phyloP scores from a whole-genome alignment of 2,888 invertebrate species.

The Notodonta dromedarius region DNA sequence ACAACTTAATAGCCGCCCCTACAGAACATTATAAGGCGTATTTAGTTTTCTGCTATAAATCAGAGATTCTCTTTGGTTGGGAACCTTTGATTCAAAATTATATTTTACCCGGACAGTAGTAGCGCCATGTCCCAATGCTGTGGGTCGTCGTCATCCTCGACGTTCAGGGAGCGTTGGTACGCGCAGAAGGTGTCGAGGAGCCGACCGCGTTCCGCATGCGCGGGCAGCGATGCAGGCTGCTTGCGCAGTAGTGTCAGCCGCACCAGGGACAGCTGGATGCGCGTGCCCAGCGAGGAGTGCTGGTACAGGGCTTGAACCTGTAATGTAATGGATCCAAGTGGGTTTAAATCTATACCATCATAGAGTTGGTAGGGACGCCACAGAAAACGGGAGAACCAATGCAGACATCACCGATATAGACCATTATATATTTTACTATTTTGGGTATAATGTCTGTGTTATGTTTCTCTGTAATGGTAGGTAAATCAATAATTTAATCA shows the following conservation, averaged over 20 bases:
- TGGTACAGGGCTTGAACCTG: slow-evolving; percentile 92
- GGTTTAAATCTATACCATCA: not conserved
- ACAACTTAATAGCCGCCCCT: too few species aligned
- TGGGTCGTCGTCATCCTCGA: slow-evolving; percentile 86
- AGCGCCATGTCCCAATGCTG: slow-evolving; percentile 93
- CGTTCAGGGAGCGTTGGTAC: slow-evolving; percentile 87
- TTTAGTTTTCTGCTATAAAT: too few species aligned
- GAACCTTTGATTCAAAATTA: not conserved
- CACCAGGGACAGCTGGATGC: slow-evolving; percentile 87
- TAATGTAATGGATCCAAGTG: not conserved
- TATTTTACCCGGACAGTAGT: slow-evolving; percentile 88
- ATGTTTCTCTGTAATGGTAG: too few species aligned
- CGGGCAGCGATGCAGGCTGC: slow-evolving; percentile 86
- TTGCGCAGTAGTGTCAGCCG: slow-evolving; percentile 87
- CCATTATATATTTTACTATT: too few species aligned
- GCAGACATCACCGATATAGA: too few species aligned
- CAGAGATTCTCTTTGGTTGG: too few species aligned
- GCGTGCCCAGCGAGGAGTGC: slow-evolving; percentile 87
- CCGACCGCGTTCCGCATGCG: slow-evolving; percentile 86
- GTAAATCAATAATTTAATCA: too few species aligned
- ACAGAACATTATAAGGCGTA: too few species aligned
- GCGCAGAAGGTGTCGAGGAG: slow-evolving; percentile 90
- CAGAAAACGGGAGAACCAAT: too few species aligned
- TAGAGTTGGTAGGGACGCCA: too few species aligned
- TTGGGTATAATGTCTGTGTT: too few species aligned